Conservation (phyloP, 2,888 invertebrate genomes). For the Azorinus chamasolen region DNA sequence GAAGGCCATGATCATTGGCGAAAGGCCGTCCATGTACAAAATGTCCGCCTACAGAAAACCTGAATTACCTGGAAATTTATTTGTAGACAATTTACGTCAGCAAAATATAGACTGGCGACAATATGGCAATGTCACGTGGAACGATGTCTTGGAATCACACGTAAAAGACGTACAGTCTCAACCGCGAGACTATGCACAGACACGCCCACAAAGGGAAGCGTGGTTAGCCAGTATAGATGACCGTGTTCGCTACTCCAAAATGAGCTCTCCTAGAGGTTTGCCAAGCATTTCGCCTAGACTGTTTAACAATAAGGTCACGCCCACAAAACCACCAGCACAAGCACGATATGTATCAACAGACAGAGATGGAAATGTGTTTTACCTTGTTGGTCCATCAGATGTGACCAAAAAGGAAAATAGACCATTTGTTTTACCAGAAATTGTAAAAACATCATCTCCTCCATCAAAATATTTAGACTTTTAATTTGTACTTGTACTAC, state of each 20-base stretch:
- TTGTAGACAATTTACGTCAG: slow-evolving; percentile 58
- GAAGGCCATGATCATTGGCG: slow-evolving; percentile 61
- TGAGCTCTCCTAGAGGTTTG: slow-evolving; percentile 31
- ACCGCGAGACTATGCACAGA: slow-evolving; percentile 36
- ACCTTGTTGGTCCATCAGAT: slow-evolving; percentile 53
- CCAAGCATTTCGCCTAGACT: slow-evolving; percentile 65
- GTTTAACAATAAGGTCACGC: slow-evolving; percentile 42
- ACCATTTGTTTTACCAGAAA: slow-evolving; percentile 51
- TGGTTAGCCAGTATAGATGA: slow-evolving; percentile 60
- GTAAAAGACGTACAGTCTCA: slow-evolving; percentile 38
- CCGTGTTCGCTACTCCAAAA: slow-evolving; percentile 50
- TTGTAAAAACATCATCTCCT: slow-evolving; percentile 3
- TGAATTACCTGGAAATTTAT: slow-evolving; percentile 53
- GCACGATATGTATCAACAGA: slow-evolving; percentile 49
- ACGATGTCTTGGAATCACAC: slow-evolving; percentile 57
- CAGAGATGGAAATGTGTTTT: slow-evolving; percentile 41
- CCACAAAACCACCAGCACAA: slow-evolving; percentile 28
- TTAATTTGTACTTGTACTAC: too few species aligned
- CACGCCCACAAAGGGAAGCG: slow-evolving; percentile 59
- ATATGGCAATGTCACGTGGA: slow-evolving; percentile 54
- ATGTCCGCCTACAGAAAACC: slow-evolving; percentile 17
- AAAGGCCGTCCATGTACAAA: slow-evolving; percentile 50
- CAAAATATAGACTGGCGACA: slow-evolving; percentile 45
- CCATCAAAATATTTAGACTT: too few species aligned
- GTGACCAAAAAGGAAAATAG: slow-evolving; percentile 47